These are phyloP conservation scores for Ailuropoda melanoleuca DNA, from an alignment of 2,113 vertebrate species.

Conservation along the genomic window DNA sequence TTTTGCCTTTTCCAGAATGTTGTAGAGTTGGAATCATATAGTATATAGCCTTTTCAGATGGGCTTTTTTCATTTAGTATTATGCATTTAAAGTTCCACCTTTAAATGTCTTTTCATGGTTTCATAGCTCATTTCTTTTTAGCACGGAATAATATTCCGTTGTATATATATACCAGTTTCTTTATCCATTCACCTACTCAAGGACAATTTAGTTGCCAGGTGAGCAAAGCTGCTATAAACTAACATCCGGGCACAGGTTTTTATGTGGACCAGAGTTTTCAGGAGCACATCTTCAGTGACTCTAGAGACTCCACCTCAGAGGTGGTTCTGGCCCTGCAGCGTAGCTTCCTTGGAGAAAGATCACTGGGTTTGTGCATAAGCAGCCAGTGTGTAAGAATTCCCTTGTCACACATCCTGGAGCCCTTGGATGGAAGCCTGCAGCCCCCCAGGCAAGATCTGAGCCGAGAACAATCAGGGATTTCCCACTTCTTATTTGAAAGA, in stretches of 20 bases:
- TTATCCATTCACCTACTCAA: not conserved
- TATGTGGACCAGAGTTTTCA: not conserved
- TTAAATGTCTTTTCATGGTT: not conserved
- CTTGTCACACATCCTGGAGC: not conserved
- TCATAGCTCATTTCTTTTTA: not conserved
- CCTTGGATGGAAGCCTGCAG: not conserved
- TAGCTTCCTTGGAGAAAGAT: not conserved
- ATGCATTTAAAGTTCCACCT: too few species aligned
- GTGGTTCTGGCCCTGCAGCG: not conserved
- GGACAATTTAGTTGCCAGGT: not conserved
- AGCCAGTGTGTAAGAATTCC: too few species aligned
- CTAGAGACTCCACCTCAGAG: not conserved
- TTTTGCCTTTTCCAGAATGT: not conserved
- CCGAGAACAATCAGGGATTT: not conserved
- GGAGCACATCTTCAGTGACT: not conserved
- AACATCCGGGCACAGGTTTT: not conserved
- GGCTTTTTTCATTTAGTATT: not conserved
- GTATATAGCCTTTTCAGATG: not conserved
- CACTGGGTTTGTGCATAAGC: not conserved
- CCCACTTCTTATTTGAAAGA: not conserved
- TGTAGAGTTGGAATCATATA: not conserved
- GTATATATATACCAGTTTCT: not conserved
- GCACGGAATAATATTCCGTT: not conserved
- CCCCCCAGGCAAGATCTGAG: not conserved
- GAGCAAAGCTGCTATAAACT: not conserved